These are phyloP conservation scores for Emys orbicularis DNA, from an alignment of 2,797 vertebrate species.

Conservation along the genomic window DNA sequence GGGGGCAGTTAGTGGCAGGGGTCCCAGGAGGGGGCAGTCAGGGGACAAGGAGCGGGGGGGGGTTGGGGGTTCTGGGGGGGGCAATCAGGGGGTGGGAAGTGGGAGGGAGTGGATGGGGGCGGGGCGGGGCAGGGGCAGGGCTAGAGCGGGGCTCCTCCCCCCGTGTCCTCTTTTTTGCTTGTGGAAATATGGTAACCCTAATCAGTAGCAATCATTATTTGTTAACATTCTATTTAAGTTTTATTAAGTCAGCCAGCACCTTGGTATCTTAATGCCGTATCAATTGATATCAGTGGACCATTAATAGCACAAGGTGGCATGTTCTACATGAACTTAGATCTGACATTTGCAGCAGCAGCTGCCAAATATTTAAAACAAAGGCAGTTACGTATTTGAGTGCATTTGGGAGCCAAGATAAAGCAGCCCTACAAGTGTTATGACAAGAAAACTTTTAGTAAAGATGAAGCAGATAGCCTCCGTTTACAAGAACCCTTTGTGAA, in stretches of 20 bases:
- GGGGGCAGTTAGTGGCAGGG: too few species aligned
- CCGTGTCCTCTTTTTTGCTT: too few species aligned
- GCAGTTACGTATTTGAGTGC: constrained; percentile 29
- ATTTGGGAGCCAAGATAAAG: constrained; percentile 53
- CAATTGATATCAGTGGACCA: accelerated
- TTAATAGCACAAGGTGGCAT: background rate
- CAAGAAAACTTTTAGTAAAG: constrained; percentile 67
- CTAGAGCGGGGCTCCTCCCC: too few species aligned
- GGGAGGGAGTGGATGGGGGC: too few species aligned
- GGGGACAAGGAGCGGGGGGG: too few species aligned
- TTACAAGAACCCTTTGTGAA: constrained; percentile 67
- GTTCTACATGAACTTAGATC: background rate
- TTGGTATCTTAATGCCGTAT: background rate
- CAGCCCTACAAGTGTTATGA: constrained; percentile 62
- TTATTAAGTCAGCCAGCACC: accelerated
- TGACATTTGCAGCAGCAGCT: background rate
- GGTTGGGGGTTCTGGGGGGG: too few species aligned
- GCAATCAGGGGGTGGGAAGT: too few species aligned
- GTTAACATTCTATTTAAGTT: background rate
- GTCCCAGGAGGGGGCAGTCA: too few species aligned
- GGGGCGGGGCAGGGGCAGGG: too few species aligned
- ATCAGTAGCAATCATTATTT: background rate
- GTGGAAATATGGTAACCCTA: too few species aligned
- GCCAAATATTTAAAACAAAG: background rate
- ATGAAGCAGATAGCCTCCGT: constrained; percentile 58